phyloP scores from a whole-genome alignment of 2,888 invertebrate genomes.

The Chymomyza amoena region DNA sequence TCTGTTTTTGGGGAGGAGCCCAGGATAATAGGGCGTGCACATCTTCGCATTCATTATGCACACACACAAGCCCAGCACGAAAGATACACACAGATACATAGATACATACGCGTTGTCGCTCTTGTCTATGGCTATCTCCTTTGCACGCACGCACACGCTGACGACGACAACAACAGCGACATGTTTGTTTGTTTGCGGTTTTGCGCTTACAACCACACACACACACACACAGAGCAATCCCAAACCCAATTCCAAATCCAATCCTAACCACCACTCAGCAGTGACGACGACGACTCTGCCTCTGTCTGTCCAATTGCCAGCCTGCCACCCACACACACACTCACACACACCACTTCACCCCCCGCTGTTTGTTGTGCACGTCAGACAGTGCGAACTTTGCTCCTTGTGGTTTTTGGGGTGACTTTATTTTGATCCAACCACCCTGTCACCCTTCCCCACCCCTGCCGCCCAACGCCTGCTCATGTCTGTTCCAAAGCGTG shows the following conservation, averaged over 20 bases:
- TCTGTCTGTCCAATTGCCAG: not conserved
- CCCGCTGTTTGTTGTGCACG: conserved; percentile 22
- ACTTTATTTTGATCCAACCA: conserved; percentile 14
- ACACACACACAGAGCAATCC: conserved; percentile 19
- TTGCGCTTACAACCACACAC: conserved; percentile 12
- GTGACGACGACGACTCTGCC: not conserved
- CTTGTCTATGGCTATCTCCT: conserved; percentile 4
- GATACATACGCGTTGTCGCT: conserved; percentile 28
- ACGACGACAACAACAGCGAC: not conserved
- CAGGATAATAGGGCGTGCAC: conserved; percentile 78
- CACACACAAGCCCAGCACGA: conserved; percentile 35
- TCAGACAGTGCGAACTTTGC: conserved; percentile 65
- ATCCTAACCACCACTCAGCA: conserved; percentile 8
- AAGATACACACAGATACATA: conserved; percentile 19
- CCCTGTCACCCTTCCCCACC: conserved; percentile 15
- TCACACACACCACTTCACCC: too few relatives aligned
- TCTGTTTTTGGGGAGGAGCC: conserved; percentile 58
- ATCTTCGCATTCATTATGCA: conserved; percentile 75
- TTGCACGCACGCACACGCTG: not conserved
- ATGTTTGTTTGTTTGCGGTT: conserved; percentile 50
- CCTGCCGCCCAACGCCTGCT: conserved; percentile 25
- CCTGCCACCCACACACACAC: not conserved
- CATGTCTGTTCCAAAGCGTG: conserved; percentile 62
- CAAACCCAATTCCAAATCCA: not conserved
- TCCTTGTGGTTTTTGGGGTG: conserved; percentile 50